Percentiles rank a stretch among this genome's conserved stretches.
phyloP scores from a whole-genome alignment of 2,888 invertebrate genomes.

The Heliconius ethilla region DNA sequence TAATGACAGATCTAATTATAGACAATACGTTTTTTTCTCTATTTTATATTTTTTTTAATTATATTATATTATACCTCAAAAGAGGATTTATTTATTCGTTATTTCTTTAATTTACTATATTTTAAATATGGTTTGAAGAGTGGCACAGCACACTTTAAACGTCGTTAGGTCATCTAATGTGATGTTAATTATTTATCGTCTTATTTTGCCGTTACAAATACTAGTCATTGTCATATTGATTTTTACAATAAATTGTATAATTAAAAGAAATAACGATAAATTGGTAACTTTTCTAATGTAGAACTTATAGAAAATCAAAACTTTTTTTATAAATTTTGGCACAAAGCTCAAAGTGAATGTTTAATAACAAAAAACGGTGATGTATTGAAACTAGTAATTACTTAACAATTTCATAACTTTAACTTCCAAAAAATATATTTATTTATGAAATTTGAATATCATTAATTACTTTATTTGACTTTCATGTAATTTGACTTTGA shows the following conservation, averaged over 20 bases:
- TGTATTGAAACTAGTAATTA: neutral
- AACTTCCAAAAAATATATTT: neutral
- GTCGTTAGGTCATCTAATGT: neutral
- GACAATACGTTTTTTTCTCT: neutral
- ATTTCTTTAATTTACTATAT: conserved; percentile 2
- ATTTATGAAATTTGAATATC: neutral
- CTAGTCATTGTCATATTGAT: neutral
- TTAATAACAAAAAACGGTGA: neutral
- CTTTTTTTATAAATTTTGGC: no score
- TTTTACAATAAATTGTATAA: neutral
- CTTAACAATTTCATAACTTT: neutral
- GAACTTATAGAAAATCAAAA: no score
- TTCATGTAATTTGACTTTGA: neutral
- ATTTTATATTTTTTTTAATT: neutral
- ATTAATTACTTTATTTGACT: no score
- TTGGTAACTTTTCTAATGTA: no score
- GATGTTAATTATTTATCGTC: neutral
- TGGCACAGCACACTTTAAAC: neutral
- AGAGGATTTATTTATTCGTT: conserved; percentile 13
- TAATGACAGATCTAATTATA: conserved; percentile 10
- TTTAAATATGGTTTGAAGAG: neutral
- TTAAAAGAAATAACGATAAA: neutral
- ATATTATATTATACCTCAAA: conserved; percentile 11
- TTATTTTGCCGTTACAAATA: conserved; percentile 5
- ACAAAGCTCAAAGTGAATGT: no score